phyloP scores from a whole-genome alignment of 2,113 vertebrate genomes.

The Recurvirostra avosetta region DNA sequence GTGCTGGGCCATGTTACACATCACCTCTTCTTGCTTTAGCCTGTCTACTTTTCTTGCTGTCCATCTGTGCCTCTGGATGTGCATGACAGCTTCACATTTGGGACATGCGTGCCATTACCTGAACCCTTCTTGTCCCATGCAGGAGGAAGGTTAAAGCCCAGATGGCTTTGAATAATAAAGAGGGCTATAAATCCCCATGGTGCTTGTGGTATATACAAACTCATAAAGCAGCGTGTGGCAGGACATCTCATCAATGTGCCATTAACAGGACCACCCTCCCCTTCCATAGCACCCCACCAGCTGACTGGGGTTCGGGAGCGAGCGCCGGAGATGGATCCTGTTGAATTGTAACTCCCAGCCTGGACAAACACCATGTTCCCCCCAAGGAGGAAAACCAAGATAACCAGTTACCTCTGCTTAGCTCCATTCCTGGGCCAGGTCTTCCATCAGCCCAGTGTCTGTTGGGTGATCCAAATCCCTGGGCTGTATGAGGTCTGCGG shows the following conservation, averaged over 20 bases:
- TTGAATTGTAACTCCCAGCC: background rate
- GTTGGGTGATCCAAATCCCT: background rate
- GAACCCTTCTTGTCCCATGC: background rate
- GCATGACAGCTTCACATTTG: fast-evolving
- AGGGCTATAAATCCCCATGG: background rate
- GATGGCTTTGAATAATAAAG: background rate
- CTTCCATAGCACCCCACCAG: background rate
- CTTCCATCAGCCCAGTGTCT: background rate
- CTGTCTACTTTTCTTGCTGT: background rate
- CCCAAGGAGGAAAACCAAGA: background rate
- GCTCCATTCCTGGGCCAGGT: background rate
- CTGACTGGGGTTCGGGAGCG: fast-evolving
- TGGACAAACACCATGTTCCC: background rate
- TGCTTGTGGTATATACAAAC: too few relatives aligned
- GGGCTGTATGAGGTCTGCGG: background rate
- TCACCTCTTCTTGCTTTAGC: background rate
- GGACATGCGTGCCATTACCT: background rate
- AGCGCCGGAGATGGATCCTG: fast-evolving
- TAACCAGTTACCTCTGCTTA: background rate
- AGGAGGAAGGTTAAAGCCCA: background rate
- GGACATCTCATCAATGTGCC: background rate
- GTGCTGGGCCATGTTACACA: background rate
- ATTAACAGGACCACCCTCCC: fast-evolving
- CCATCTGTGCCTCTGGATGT: background rate
- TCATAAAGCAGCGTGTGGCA: background rate